These are phyloP conservation scores for Eulemur rufifrons DNA, from an alignment of 2,113 vertebrate genomes.

Conservation along the genomic window DNA sequence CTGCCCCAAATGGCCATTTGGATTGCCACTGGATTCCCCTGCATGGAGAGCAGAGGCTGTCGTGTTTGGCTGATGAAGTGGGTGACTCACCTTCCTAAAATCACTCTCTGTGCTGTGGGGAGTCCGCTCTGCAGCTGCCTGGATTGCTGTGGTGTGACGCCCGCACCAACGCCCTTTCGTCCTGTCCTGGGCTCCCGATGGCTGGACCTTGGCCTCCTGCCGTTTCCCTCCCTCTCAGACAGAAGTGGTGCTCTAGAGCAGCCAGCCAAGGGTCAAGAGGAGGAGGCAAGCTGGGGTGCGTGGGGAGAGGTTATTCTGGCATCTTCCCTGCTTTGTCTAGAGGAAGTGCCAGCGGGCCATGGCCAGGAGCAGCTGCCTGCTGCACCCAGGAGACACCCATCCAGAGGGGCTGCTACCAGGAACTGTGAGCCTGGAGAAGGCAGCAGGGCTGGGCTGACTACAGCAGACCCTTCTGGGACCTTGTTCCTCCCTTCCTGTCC, in stretches of 20 bases:
- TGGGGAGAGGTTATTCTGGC: neutral
- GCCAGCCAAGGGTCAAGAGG: neutral
- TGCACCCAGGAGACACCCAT: neutral
- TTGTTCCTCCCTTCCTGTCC: neutral
- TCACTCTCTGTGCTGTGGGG: neutral
- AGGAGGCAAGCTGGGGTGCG: neutral
- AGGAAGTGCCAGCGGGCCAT: neutral
- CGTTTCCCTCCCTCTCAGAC: neutral
- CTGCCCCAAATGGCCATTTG: neutral
- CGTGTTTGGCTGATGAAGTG: rapidly evolving
- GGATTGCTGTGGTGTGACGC: neutral
- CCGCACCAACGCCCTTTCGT: neutral
- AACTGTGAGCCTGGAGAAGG: neutral
- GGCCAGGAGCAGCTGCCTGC: neutral
- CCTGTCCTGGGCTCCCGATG: neutral
- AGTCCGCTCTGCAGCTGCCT: neutral
- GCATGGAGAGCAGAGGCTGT: neutral
- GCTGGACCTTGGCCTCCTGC: neutral
- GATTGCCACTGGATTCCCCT: neutral
- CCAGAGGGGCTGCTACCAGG: neutral
- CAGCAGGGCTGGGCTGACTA: no score
- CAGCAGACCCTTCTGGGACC: neutral
- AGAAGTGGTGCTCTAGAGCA: neutral
- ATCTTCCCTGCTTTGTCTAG: neutral
- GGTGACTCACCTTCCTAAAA: neutral